A percentile compares a stretch with the other conserved stretches of the same genome.
Evolutionary conservation across 2,888 invertebrate species (phyloP).

Genomic region (Ligdia adustata): DNA sequence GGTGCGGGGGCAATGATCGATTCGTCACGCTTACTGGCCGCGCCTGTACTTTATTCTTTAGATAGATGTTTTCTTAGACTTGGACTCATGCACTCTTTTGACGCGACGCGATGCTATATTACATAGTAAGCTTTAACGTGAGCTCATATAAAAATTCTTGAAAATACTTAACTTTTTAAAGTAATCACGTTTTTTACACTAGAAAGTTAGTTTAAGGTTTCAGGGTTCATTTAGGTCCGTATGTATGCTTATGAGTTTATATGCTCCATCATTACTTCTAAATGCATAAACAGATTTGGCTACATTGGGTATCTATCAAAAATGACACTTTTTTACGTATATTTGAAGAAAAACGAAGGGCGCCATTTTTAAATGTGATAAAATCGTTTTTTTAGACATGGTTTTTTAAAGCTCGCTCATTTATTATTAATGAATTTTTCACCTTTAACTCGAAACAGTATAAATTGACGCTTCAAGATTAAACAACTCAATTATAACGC

Average conservation of each 20-base stretch:
- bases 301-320: background rate
- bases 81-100: no score
- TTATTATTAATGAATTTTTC: background rate
- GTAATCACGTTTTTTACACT: background rate
- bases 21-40: slow-evolving; percentile 63
- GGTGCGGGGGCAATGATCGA: slow-evolving; percentile 69
- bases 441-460: slow-evolving; percentile 4
- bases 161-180: slow-evolving; percentile 28
- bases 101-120: background rate
- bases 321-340: no score
- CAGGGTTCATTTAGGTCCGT: no score
- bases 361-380: background rate
- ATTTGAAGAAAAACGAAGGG: no score
- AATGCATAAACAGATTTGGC: no score
- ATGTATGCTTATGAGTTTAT: no score
- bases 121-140: background rate
- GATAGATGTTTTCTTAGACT: no score
- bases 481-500: slow-evolving; percentile 49
- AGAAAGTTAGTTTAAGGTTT: background rate
- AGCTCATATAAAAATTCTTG: background rate
- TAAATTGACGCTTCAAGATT: slow-evolving; percentile 43
- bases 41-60: slow-evolving; percentile 44
- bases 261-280: no score
- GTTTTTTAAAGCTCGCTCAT: background rate
- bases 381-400: background rate